Percentiles rank a stretch among this genome's conserved stretches.
phyloP scores from a whole-genome alignment of 2,888 invertebrate genomes.

The Sialis lutaria region DNA sequence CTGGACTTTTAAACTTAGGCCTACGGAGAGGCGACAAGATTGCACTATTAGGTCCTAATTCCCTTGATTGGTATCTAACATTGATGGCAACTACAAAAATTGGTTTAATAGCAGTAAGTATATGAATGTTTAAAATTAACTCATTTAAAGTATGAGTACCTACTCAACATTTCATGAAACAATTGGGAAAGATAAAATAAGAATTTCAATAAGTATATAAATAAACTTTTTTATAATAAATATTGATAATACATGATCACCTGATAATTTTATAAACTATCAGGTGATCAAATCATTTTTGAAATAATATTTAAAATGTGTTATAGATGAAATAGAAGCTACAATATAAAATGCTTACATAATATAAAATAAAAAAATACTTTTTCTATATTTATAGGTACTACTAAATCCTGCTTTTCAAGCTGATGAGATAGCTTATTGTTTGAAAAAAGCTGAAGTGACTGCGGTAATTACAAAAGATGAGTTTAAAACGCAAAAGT shows the following conservation, averaged over 20 bases:
- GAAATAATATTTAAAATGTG: too few relatives aligned
- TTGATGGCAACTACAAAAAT: conserved; percentile 53
- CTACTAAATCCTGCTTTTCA: conserved; percentile 63
- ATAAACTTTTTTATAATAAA: too few relatives aligned
- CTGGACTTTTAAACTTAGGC: conserved; percentile 51
- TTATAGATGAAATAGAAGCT: too few relatives aligned
- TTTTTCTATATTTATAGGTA: conserved; percentile 29
- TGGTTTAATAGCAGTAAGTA: conserved; percentile 49
- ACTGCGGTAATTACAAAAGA: conserved; percentile 48
- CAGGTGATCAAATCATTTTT: too few relatives aligned
- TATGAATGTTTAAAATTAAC: neutral
- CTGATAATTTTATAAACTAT: too few relatives aligned
- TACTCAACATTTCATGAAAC: too few relatives aligned
- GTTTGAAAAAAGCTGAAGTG: conserved; percentile 49
- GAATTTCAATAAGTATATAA: too few relatives aligned
- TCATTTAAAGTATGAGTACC: neutral
- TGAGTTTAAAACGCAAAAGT: conserved; percentile 43
- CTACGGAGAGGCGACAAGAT: conserved; percentile 53
- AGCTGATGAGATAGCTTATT: conserved; percentile 48
- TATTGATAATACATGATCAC: too few relatives aligned
- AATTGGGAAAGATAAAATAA: too few relatives aligned
- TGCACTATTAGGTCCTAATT: conserved; percentile 67
- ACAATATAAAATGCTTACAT: neutral
- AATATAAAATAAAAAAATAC: neutral
- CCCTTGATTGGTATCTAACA: conserved; percentile 54